Evolutionary conservation across 2,888 invertebrate genomes (phyloP).

Genomic region (Eupithecia insigniata): DNA sequence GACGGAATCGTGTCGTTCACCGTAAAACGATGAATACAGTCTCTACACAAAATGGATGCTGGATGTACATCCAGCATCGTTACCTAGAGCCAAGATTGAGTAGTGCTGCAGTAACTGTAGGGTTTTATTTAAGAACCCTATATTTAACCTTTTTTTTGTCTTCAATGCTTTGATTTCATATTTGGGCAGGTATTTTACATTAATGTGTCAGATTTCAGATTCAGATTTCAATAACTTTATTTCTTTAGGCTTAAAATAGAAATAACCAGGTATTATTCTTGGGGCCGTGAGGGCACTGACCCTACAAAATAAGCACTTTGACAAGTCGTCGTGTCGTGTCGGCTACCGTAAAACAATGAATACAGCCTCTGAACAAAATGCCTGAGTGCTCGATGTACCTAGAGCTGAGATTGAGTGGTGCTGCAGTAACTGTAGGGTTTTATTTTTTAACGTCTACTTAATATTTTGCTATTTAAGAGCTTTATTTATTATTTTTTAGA

Average conservation of each 20-base stretch:
- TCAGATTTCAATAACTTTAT: too few species aligned
- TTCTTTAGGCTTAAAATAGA: too few species aligned
- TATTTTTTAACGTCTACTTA: not conserved
- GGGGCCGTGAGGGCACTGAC: too few species aligned
- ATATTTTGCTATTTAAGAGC: not conserved
- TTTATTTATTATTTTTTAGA: not conserved
- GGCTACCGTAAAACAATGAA: not conserved
- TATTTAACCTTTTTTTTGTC: not conserved
- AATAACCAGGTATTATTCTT: too few species aligned
- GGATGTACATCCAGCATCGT: too few species aligned
- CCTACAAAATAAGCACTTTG: too few species aligned
- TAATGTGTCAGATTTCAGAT: too few species aligned
- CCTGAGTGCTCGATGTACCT: slow-evolving; percentile 1
- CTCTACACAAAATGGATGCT: not conserved
- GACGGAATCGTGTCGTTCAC: not conserved
- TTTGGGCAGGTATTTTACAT: not conserved
- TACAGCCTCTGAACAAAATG: not conserved
- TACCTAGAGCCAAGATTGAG: not conserved
- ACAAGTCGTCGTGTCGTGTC: too few species aligned
- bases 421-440: not conserved
- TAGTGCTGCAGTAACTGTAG: not conserved
- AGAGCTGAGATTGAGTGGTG: not conserved
- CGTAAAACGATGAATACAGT: not conserved
- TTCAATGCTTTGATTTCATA: not conserved
- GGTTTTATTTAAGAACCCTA: not conserved